Evolutionary conservation across 2,113 vertebrate species (phyloP), one percentile per base, ranked within the genome.

Genomic region (Grammomys dolichurus): DNA sequence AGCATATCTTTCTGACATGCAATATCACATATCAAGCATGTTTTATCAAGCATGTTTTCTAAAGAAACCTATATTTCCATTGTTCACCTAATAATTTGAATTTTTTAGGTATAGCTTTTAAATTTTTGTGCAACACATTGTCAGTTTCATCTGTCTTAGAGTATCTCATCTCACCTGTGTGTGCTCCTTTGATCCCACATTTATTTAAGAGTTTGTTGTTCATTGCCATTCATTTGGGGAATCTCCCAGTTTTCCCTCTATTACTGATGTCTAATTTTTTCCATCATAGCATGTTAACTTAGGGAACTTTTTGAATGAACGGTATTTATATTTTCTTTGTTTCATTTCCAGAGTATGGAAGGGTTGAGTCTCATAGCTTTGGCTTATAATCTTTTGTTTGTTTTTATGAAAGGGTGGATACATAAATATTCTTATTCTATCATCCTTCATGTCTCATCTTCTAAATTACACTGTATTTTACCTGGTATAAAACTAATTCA

Each of bases 321-420:
- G 5, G 5, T 85, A 3, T 20, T 93, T 4, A 77, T 60, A 90
- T 88, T 89, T 3, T 81, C 0, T 78, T 78, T 84, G 9, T 88
- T 96, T 97, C 24, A 48, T 93, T 94, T 85, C 13, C 48, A 96
- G 95, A 81, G 33, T 93, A 6, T 91, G 11, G 6, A 72, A 75
- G 77, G 48, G 9, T 87, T 87, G 20, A 72, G 54, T 81, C 85
- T 90, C 58, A 93, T 89, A 65, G 8, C 31, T 89, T 82, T 80
- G 93, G 56, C 8, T 75, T 60, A n/a, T 56, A 31, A 63, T 58
- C 56, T 86, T 31, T 69, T 69, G 67, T 48, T 72, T 95, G 56
- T 33, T 76, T 80, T 96, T 80, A 86, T 80, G 12, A 93, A 81
- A 91, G 2, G 8, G 26, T 9, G 26, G 20, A 72, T 91, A 70